phyloP scores from a whole-genome alignment of 1,140 invertebrate species.

The Ceratitis capitata region DNA sequence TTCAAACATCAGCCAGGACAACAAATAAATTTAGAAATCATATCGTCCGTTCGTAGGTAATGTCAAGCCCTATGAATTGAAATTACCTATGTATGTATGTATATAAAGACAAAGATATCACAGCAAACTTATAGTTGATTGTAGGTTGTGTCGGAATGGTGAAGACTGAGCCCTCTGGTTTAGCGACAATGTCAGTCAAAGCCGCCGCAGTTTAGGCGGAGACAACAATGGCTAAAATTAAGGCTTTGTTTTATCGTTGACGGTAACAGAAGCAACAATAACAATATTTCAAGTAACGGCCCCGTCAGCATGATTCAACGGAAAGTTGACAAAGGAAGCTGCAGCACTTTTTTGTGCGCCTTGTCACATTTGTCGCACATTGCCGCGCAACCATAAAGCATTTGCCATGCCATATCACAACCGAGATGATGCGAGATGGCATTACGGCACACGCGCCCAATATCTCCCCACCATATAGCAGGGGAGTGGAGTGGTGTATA shows the following conservation, averaged over 20 bases:
- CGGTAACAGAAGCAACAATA: background rate
- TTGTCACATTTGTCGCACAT: conserved; percentile 34
- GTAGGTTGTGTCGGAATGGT: no score
- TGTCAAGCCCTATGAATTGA: no score
- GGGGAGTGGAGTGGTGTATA: no score
- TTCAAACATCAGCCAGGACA: no score
- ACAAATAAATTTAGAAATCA: no score
- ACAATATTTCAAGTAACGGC: background rate
- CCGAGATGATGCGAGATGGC: conserved; percentile 1
- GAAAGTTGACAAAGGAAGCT: conserved; percentile 17
- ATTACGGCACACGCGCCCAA: background rate
- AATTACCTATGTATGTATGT: no score
- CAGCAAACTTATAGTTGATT: no score
- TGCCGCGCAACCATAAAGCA: conserved; percentile 48
- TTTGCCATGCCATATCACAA: conserved; percentile 41
- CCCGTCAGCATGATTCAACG: background rate
- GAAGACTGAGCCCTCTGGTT: no score
- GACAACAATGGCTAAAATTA: background rate
- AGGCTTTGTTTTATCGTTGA: conserved; percentile 14
- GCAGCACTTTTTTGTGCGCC: conserved; percentile 2
- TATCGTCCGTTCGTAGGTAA: no score
- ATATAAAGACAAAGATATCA: no score
- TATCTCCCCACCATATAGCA: background rate
- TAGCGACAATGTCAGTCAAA: background rate
- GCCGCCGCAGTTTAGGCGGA: background rate